phyloP scores from a whole-genome alignment of 1,140 invertebrate genomes.

The Palaemon carinicauda region DNA sequence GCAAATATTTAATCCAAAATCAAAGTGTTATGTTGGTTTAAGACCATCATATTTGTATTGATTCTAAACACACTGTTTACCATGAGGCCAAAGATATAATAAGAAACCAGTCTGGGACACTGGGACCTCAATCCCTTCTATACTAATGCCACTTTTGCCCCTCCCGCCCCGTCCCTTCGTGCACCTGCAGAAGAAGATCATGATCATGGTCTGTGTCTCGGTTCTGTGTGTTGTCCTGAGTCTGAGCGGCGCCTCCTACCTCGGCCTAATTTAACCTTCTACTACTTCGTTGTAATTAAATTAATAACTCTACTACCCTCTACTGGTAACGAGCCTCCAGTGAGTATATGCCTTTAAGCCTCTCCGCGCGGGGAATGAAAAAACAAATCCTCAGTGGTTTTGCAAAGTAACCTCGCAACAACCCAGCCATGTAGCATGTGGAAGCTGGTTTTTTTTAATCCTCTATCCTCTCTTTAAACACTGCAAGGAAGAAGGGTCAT shows the following conservation, averaged over 20 bases:
- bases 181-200: conserved; percentile 94
- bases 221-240: conserved; percentile 86
- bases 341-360: conserved; percentile 43
- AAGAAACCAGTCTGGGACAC: conserved; percentile 21
- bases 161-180: background rate
- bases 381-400: conserved; percentile 27
- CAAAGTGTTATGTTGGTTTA: too few relatives aligned
- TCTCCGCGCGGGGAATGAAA: conserved; percentile 32
- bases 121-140: conserved; percentile 25
- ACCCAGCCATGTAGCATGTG: conserved; percentile 32
- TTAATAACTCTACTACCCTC: conserved; percentile 51
- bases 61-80: too few relatives aligned
- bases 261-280: conserved; percentile 66
- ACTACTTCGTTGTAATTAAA: conserved; percentile 53
- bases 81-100: background rate
- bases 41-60: too few relatives aligned
- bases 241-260: conserved; percentile 77
- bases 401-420: conserved; percentile 38
- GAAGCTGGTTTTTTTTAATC: background rate
- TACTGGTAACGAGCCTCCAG: conserved; percentile 49
- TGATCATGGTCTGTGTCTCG: conserved; percentile 96
- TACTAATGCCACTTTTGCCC: conserved; percentile 44
- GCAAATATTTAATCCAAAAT: too few relatives aligned
- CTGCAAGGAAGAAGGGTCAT: background rate
- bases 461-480: background rate